Evolutionary conservation across 2,113 vertebrate genomes (phyloP), one percentile per base, ranked within the genome.

Genomic region (Mixornis gularis): DNA sequence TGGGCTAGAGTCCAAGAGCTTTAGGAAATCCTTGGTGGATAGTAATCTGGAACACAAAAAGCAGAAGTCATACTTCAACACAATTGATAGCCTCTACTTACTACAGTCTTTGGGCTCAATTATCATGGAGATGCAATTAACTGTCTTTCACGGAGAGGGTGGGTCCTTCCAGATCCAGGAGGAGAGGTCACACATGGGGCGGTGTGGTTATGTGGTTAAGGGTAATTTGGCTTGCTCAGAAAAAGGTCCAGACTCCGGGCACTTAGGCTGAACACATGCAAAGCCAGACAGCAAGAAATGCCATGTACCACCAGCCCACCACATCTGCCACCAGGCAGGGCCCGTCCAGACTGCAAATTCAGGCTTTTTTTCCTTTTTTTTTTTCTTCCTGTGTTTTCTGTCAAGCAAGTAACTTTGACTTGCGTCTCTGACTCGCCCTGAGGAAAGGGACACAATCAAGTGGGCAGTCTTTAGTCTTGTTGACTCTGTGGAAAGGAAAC

Each of bases 11-110:
- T 96, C 95, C 95, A 97, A 43, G 30, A 89, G 55, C 51, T n/a
- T 95, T 96, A 96, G 91, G 96, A 97, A 96, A 95, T 96, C 93
- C 94, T 97, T 72, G 22, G 46, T 89, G 94, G 87, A 96, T 95
- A 96, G 85, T 77, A 89, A 96, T 90, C 96, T 96, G 92, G 85
- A 95, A 86, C 92, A 96, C 80, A 87, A 96, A 97, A 95, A 88
- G 72, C 94, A 95, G 68, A 85, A 95, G 78, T 95, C 92, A 51
- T 93, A 95, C 96, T 96, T 96, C 96, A 97, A 49, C 85, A 94
- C 73, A 93, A 86, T 90, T 90, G 87, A 92, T 96, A 89, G 68
- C 76, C 89, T 92, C 66, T 82, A 52, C 85, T 89, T 95, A 82
- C 90, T 72, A 76, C 53, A 69, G 32, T 81, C 80, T 82, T 83